A percentile compares a stretch with the other conserved stretches of the same genome.
Evolutionary conservation across 1,140 invertebrate genomes (phyloP).

Genomic region (Drosophila subobscura): DNA sequence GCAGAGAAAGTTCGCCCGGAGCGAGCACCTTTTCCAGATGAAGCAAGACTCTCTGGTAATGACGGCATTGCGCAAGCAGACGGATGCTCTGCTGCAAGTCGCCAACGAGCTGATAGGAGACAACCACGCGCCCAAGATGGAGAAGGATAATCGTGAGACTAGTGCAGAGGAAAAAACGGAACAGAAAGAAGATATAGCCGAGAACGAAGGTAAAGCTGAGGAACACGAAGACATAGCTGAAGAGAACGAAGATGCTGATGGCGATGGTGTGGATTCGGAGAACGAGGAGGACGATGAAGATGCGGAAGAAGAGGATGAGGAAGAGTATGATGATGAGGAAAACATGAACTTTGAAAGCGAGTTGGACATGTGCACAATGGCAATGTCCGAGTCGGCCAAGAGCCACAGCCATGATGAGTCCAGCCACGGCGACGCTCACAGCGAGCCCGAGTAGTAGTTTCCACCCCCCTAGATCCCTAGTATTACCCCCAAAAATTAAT

Average conservation of each 20-base stretch:
- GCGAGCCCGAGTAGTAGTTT: conserved; percentile 38
- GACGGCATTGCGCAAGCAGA: conserved; percentile 67
- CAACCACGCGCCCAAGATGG: neutral
- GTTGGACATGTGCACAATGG: conserved; percentile 28
- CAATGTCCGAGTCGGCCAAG: conserved; percentile 19
- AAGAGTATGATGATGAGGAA: conserved; percentile 23
- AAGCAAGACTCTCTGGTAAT: conserved; percentile 68
- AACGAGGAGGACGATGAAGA: conserved; percentile 16
- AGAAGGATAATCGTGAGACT: neutral
- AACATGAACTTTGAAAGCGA: conserved; percentile 32
- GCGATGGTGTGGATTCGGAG: conserved; percentile 11
- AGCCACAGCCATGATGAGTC: conserved; percentile 47
- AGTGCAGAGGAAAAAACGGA: neutral
- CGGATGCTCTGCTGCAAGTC: conserved; percentile 47
- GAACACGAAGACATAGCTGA: conserved; percentile 1
- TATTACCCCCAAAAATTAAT: conserved; percentile 51
- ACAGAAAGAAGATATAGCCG: neutral
- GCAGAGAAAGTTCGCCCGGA: conserved; percentile 65
- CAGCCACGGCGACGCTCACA: conserved; percentile 2
- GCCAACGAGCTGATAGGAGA: conserved; percentile 44
- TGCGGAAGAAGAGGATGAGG: conserved; percentile 13
- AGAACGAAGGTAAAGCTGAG: neutral
- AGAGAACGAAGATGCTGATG: neutral
- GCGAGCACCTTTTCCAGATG: conserved; percentile 75
- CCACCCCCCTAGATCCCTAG: conserved; percentile 34